These are phyloP conservation scores for Hydropotes inermis DNA, from an alignment of 2,113 vertebrate species.

Conservation along the genomic window DNA sequence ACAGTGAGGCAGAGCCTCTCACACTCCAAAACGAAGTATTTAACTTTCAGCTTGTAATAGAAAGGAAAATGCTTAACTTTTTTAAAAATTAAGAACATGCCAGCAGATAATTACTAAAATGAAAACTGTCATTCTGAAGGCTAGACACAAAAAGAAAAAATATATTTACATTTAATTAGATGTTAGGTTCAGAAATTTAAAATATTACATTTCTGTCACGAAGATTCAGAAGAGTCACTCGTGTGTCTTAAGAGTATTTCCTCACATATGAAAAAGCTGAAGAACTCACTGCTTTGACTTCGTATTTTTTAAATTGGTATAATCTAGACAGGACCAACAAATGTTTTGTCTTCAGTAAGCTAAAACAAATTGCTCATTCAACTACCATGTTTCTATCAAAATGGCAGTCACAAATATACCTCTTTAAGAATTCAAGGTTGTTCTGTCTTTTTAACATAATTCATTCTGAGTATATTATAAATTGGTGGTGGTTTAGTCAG, in stretches of 20 bases:
- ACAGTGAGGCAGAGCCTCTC: not conserved
- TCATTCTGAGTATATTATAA: not conserved
- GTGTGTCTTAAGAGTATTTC: not conserved
- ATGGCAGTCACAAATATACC: not conserved
- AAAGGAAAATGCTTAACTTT: not conserved
- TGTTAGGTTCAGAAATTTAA: not conserved
- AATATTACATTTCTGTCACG: not conserved
- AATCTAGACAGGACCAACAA: not conserved
- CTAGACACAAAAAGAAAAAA: not conserved
- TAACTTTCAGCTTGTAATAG: not conserved
- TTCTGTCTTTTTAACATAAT: not conserved
- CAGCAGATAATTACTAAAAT: conserved; percentile 5
- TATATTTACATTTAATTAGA: not conserved
- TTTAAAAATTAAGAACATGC: not conserved
- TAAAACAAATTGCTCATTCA: not conserved
- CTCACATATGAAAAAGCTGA: not conserved
- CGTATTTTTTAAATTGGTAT: not conserved
- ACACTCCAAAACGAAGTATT: not conserved
- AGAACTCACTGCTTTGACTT: not conserved
- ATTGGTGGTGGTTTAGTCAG: not conserved
- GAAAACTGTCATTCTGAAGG: not conserved
- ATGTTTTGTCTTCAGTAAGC: not conserved
- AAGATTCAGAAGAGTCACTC: not conserved
- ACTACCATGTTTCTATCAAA: not conserved
- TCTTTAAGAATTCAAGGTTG: not conserved